phyloP scores from a whole-genome alignment of 2,888 invertebrate genomes.

The Xylophagus ater region DNA sequence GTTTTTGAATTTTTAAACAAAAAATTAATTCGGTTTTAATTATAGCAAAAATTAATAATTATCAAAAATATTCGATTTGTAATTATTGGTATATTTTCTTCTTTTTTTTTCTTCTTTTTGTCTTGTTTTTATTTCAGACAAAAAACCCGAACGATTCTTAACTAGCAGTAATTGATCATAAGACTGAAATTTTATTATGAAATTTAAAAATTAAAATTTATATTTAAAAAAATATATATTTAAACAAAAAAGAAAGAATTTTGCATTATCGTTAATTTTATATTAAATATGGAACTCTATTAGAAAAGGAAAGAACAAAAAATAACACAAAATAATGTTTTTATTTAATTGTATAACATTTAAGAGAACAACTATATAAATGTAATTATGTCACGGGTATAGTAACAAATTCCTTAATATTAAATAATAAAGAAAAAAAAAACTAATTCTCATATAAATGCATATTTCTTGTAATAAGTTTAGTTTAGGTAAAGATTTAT shows the following conservation, averaged over 20 bases:
- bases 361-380: no score
- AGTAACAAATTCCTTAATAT: no score
- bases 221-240: constrained; percentile 7
- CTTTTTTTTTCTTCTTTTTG: constrained; percentile 15
- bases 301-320: no score
- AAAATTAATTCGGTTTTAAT: not conserved
- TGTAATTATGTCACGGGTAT: no score
- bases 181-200: constrained; percentile 39
- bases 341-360: no score
- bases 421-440: no score
- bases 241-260: constrained; percentile 8
- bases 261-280: not conserved
- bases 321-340: no score
- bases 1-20: constrained; percentile 7
- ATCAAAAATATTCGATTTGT: no score
- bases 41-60: not conserved
- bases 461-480: constrained; percentile 12
- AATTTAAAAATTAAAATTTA: constrained; percentile 9
- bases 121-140: constrained; percentile 28
- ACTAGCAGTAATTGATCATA: constrained; percentile 38
- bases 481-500: constrained; percentile 3
- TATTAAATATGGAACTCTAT: not conserved
- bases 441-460: no score
- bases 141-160: constrained; percentile 34
- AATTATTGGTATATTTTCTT: constrained; percentile 9